These are phyloP conservation scores for Urocyon cinereoargenteus DNA, from an alignment of 2,797 vertebrate species.

Conservation along the genomic window DNA sequence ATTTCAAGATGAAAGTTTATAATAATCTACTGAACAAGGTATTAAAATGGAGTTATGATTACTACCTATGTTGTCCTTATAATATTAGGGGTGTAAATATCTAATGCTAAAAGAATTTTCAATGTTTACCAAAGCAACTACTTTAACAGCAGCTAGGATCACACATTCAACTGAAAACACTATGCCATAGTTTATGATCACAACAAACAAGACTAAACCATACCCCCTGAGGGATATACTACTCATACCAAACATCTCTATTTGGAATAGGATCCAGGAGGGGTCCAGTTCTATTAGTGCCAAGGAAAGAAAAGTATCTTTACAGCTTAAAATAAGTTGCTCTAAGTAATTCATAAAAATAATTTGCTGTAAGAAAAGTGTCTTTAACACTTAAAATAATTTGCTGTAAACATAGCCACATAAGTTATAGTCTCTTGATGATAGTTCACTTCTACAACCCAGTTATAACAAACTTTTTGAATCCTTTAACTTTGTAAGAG, in stretches of 20 bases:
- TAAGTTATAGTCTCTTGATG: slow-evolving; percentile 17
- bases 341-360: not conserved
- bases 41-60: slow-evolving; percentile 14
- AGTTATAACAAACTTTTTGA: slow-evolving; percentile 17
- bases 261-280: not conserved
- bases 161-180: slow-evolving; percentile 6
- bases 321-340: slow-evolving; percentile 51
- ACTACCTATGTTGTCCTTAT: not conserved
- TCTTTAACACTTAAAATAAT: slow-evolving; percentile 56
- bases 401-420: not conserved
- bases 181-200: not conserved
- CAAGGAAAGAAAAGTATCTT: not conserved
- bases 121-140: not conserved
- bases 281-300: not conserved
- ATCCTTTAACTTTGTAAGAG: slow-evolving; percentile 48
- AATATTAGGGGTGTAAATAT: slow-evolving; percentile 6
- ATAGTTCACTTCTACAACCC: slow-evolving; percentile 15
- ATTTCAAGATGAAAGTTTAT: slow-evolving; percentile 2
- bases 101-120: slow-evolving; percentile 13
- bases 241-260: not conserved
- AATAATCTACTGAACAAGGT: not conserved
- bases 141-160: not conserved
- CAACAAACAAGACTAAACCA: not conserved
- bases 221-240: not conserved
- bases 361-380: not conserved